Percentiles rank a stretch among this genome's conserved stretches.
phyloP scores from a whole-genome alignment of 2,113 vertebrate genomes.

The Phaethon lepturus region DNA sequence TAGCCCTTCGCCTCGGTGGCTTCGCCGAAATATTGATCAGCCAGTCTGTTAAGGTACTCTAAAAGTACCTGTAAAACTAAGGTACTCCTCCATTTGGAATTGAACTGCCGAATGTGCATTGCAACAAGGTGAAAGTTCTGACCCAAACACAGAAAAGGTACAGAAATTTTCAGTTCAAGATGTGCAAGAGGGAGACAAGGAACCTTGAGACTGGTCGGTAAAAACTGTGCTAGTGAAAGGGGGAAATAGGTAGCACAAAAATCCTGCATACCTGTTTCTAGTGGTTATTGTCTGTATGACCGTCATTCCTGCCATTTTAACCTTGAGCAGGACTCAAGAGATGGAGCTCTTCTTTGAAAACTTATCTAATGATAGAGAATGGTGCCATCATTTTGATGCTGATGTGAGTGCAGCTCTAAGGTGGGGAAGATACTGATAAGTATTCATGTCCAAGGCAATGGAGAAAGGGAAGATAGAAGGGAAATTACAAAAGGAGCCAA shows the following conservation, averaged over 20 bases:
- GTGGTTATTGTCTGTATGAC: not conserved
- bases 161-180: not conserved
- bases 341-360: not conserved
- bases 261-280: not conserved
- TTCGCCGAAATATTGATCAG: conserved; percentile 61
- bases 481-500: not conserved
- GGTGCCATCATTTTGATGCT: not conserved
- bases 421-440: not conserved
- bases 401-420: not conserved
- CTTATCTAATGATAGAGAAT: not conserved
- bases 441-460: not conserved
- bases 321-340: not conserved
- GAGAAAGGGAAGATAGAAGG: not conserved
- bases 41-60: not conserved
- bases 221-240: not conserved
- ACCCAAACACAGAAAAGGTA: not conserved
- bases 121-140: not conserved
- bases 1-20: no score
- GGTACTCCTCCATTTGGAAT: not conserved
- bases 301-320: not conserved
- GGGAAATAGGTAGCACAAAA: not conserved
- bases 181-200: not conserved
- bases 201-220: fast-evolving
- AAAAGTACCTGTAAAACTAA: not conserved
- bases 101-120: not conserved